Evolutionary conservation across 2,888 invertebrate genomes (phyloP), one percentile per base, ranked within the genome.

Genomic region (Drosophila melanocephala): DNA sequence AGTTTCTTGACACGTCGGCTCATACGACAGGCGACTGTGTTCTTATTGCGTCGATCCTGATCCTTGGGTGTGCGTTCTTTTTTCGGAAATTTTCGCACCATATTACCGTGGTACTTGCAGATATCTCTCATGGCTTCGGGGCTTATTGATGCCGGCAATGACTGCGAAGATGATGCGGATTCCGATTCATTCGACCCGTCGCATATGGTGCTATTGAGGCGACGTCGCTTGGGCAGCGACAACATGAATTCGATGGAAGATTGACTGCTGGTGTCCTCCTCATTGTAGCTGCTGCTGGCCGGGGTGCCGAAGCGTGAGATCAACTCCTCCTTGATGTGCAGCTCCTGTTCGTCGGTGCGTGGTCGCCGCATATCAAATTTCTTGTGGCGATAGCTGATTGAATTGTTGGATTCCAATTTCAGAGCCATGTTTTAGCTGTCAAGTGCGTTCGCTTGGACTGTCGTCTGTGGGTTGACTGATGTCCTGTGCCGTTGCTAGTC

Each of bases 51-150:
- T 1, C 93, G 83, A 60, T 93, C 92, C 70, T 93, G 93, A 58
- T 93, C 93, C 68, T 92, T 93, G 30, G 89, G 81, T 3, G 90
- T 77, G 9, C 93, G 92, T 60, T 93, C 91, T 35, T 90, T 92
- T 51, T 92, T 92, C 0, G 93, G 93, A 59, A 93, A 93, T 12
- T 89, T 84, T 0, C 93, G 75, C 2, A 92, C 93, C 93, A 93
- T 93, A 26, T 93, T 93, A 3, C 84, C 87, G 42, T 92, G 92
- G 67, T 92, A 92, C 44, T 91, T 91, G 61, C 91, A 92, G 58
- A 92, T 92, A 64, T 81, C 87, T 19, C 72, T 76, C 32, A 92
- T 51, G 9, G 88, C 83, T 22, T 84, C 87, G 5, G 84, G 67
- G 22, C 78, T 89, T 19, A 92, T 88, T 10, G 65, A 42, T 19